Conservation (phyloP, 2,113 vertebrate genomes). For the Nothoprocta perdicaria region DNA sequence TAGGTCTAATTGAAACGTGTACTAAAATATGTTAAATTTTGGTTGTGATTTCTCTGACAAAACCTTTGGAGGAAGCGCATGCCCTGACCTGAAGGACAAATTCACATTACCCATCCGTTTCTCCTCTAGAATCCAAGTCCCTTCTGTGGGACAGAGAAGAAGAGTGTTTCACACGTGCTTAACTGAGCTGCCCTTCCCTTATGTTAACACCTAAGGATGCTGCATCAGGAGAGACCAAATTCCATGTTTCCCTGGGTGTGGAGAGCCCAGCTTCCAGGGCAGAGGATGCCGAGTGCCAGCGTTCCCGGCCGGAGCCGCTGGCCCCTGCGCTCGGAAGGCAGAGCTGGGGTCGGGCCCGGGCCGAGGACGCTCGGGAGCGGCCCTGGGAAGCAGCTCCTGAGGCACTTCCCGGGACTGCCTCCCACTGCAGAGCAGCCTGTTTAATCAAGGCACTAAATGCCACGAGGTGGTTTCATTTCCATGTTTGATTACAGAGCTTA, state of each 20-base stretch:
- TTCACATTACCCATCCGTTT: neutral
- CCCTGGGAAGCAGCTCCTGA: neutral
- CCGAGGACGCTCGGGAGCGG: too few relatives aligned
- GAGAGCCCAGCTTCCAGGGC: neutral
- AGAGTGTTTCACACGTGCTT: neutral
- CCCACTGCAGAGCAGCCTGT: neutral
- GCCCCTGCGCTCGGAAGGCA: neutral
- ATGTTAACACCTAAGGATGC: neutral
- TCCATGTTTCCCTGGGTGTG: neutral
- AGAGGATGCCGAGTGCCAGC: neutral
- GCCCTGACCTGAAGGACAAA: neutral
- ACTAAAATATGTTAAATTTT: too few relatives aligned
- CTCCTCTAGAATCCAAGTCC: neutral
- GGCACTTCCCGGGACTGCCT: neutral
- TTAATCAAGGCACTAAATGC: slow-evolving; percentile 7
- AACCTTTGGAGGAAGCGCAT: neutral
- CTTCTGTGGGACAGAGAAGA: neutral
- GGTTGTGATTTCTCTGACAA: too few relatives aligned
- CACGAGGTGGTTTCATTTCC: slow-evolving; percentile 4
- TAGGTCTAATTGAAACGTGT: too few relatives aligned
- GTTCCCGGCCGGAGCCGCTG: neutral
- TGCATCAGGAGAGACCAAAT: neutral
- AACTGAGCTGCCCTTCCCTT: neutral
- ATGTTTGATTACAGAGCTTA: slow-evolving; percentile 42
- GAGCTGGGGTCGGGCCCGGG: neutral